Evolutionary conservation across 2,113 vertebrate genomes (phyloP).

Genomic region (Albula glossodonta): DNA sequence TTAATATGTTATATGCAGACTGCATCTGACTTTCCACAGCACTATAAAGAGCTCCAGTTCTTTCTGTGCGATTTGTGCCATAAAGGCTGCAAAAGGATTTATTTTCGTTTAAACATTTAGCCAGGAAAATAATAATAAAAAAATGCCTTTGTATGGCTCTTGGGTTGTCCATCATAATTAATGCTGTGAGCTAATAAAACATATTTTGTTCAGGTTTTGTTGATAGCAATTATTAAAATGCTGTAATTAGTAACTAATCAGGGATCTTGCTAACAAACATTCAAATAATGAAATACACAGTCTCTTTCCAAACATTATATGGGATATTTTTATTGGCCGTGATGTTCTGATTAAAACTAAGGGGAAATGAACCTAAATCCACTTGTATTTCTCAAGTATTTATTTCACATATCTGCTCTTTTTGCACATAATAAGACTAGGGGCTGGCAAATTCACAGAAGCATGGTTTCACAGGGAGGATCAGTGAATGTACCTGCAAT

Average conservation of each 20-base stretch:
- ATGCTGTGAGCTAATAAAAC: too few relatives aligned
- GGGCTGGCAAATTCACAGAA: constrained; percentile 55
- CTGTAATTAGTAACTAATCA: background rate
- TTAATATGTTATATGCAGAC: background rate
- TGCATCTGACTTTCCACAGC: background rate
- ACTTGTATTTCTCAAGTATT: background rate
- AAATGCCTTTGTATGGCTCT: too few relatives aligned
- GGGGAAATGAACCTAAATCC: background rate
- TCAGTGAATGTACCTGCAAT: too few relatives aligned
- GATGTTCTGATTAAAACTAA: background rate
- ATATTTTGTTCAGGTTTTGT: background rate
- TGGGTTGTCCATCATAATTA: too few relatives aligned
- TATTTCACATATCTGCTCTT: background rate
- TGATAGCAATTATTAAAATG: background rate
- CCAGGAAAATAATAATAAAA: background rate
- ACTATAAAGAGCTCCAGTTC: background rate
- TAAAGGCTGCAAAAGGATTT: background rate
- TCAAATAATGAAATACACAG: background rate
- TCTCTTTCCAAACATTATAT: background rate
- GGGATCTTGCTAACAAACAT: background rate
- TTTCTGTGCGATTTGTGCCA: too few relatives aligned
- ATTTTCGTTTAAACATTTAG: background rate
- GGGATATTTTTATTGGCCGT: background rate
- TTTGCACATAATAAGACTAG: background rate
- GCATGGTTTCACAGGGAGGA: too few relatives aligned